Conservation (phyloP, 2,113 vertebrate genomes). For the Synchiropus splendidus region DNA sequence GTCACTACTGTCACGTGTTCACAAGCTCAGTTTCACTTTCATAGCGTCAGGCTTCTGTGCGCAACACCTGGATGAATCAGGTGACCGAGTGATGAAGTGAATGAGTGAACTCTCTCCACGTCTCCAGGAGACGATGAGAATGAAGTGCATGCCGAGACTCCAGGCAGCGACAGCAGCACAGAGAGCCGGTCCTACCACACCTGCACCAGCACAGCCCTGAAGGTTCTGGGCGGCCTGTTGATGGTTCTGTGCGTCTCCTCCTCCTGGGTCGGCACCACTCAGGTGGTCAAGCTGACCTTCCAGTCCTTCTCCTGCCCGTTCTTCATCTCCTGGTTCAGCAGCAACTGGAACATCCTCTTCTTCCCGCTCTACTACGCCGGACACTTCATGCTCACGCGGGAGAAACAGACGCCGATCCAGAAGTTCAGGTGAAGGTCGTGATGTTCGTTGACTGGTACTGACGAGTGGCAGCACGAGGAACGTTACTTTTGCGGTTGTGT, state of each 20-base stretch:
- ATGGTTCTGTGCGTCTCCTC: constrained; percentile 90
- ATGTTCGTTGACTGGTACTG: no score
- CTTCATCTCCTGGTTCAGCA: constrained; percentile 99
- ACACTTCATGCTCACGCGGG: constrained; percentile 80
- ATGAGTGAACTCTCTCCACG: background rate
- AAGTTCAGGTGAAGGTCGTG: constrained; percentile 79
- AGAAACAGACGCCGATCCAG: constrained; percentile 91
- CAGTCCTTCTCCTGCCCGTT: constrained; percentile 97
- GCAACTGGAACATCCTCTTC: constrained; percentile 98
- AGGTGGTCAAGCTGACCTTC: constrained; percentile 93
- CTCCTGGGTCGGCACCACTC: constrained; percentile 95
- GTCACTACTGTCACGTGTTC: no score
- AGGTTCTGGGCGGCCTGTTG: constrained; percentile 87
- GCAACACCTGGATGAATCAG: no score
- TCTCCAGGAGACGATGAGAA: constrained; percentile 81
- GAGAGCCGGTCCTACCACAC: constrained; percentile 71
- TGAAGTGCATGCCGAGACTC: constrained; percentile 76
- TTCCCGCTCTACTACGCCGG: constrained; percentile 97
- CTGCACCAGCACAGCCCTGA: constrained; percentile 73
- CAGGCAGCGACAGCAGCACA: constrained; percentile 61
- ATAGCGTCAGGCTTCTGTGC: no score
- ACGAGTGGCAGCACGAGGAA: no score
- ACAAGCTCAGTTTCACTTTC: no score
- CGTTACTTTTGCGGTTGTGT: no score
- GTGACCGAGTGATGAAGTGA: no score